Evolutionary conservation across 2,888 invertebrate species (phyloP), one percentile per base, ranked within the genome.

Genomic region (Helleia helle): DNA sequence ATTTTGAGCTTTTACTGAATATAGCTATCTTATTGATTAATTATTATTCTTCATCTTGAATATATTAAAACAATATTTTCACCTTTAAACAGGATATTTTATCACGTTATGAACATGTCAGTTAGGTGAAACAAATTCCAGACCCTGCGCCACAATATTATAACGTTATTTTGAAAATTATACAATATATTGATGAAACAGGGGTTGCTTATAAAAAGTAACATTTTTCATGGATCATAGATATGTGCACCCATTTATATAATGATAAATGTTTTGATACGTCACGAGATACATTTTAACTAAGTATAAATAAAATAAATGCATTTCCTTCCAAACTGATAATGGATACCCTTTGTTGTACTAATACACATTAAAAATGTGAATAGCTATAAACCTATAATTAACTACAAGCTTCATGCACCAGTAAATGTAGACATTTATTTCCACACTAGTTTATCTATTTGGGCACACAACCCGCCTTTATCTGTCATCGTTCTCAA

Each of bases 371-470:
- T 74, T 62, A 67, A 75, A 79, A 76, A 80, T 72, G 68, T 68
- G 75, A 69, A 77, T 73, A 77, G 66, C 74, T 74, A 77, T 77
- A 77, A 75, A 75, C 76, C 73, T 80, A 79, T 77, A 83, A 83
- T 84, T 84, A 84, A 83, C 72, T 74, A 75, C 74, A 61, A 75
- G 74, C 83, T 84, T 84, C 84, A 84, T 84, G 85, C 85, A 81
- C 83, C 80, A 83, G 83, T 84, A 80, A 84, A 84, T 84, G 77
- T 79, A 81, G 79, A 81, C 85, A 84, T 84, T 85, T 83, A 84
- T 85, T 84, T 84, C 79, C 79, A 83, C 83, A 81, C 83, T 80
- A 83, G 72, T 83, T 80, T 84, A 83, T 83, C 83, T 81, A 80
- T 83, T 83, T 83, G 83, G 83, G 81, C 74, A 69, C 76, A 71